These are phyloP conservation scores for Buathra laborator DNA, from an alignment of 2,888 invertebrate genomes.

Conservation along the genomic window DNA sequence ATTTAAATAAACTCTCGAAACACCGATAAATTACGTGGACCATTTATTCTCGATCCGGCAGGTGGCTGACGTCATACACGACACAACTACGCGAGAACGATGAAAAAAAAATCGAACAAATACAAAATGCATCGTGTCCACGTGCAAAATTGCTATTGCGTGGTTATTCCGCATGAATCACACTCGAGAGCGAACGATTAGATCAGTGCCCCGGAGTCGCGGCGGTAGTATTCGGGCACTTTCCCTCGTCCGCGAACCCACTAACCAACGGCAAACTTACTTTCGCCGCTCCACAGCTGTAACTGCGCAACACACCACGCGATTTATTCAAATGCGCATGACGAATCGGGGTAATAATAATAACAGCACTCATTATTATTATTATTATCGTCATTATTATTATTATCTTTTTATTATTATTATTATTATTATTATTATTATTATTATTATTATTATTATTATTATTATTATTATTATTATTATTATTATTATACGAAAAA, in stretches of 20 bases:
- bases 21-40: background rate
- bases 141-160: conserved; percentile 66
- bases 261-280: conserved; percentile 42
- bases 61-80: conserved; percentile 34
- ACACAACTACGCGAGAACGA: conserved; percentile 29
- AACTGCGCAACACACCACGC: conserved; percentile 34
- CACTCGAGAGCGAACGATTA: conserved; percentile 57
- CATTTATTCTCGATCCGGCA: conserved; percentile 38
- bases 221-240: conserved; percentile 56
- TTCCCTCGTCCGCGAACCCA: conserved; percentile 48
- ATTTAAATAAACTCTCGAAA: background rate
- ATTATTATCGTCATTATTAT: background rate
- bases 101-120: conserved; percentile 40
- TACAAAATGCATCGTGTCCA: conserved; percentile 47
- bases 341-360: conserved; percentile 14
- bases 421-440: background rate
- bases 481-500: background rate
- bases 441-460: too few relatives aligned
- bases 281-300: conserved; percentile 55
- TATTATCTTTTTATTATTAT: background rate
- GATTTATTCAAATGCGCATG: conserved; percentile 37
- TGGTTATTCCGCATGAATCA: conserved; percentile 62
- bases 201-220: conserved; percentile 50
- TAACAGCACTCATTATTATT: background rate
- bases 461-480: background rate